Evolutionary conservation across 2,888 invertebrate genomes (phyloP).

Genomic region (Phorcus lineatus): DNA sequence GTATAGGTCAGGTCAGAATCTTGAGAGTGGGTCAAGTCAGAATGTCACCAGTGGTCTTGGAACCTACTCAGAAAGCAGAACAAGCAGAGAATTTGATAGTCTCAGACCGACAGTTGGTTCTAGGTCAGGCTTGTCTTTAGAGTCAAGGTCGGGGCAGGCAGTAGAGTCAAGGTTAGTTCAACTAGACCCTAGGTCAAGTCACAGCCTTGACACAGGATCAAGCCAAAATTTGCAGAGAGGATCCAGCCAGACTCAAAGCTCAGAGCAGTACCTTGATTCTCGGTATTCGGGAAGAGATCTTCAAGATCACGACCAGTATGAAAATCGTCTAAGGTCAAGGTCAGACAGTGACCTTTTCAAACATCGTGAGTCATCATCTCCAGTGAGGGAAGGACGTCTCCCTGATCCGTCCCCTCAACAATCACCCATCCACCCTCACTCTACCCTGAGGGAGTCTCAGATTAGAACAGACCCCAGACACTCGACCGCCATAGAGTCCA

Average conservation of each 20-base stretch:
- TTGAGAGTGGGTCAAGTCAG: background rate
- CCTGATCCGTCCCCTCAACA: background rate
- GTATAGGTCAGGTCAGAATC: background rate
- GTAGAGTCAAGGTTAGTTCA: no score
- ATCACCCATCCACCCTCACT: background rate
- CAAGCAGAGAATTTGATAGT: no score
- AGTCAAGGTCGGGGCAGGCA: no score
- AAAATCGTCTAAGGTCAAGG: slow-evolving; percentile 40
- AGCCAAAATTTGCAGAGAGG: background rate
- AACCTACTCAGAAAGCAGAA: no score
- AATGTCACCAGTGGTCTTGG: no score
- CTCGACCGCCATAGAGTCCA: background rate
- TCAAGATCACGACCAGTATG: background rate
- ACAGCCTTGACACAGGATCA: background rate
- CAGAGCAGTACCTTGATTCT: background rate
- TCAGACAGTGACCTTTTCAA: slow-evolving; percentile 50
- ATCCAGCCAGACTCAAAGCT: background rate
- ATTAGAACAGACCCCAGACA: background rate
- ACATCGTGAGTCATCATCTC: background rate
- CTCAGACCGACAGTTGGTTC: no score
- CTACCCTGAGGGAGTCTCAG: background rate
- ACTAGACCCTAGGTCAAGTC: background rate
- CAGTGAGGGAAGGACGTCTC: background rate
- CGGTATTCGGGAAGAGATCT: background rate
- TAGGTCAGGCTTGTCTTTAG: no score